Percentiles rank a stretch among this genome's conserved stretches.
These are phyloP conservation scores for Fragum sueziense DNA, from an alignment of 2,888 invertebrate species.

Conservation along the genomic window DNA sequence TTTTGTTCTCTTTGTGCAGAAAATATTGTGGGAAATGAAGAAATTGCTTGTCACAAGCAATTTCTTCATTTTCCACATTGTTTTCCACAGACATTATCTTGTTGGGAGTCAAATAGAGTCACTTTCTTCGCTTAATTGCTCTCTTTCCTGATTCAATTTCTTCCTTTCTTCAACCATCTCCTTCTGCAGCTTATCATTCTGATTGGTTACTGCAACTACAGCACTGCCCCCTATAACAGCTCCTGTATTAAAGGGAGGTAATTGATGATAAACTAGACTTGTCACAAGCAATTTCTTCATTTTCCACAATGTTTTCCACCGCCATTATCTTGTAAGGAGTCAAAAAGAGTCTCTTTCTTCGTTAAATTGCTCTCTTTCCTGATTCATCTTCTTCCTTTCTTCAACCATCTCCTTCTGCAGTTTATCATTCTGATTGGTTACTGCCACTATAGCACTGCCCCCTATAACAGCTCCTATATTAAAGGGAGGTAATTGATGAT, in stretches of 20 bases:
- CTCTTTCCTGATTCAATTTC: constrained; percentile 63
- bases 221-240: constrained; percentile 41
- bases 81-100: no score
- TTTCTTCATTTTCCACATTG: no score
- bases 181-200: constrained; percentile 65
- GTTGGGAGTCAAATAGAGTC: no score
- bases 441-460: constrained; percentile 45
- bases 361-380: constrained; percentile 65
- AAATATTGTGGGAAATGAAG: no score
- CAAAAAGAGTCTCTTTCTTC: constrained; percentile 65
- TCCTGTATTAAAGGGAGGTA: constrained; percentile 3
- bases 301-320: no score
- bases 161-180: constrained; percentile 66
- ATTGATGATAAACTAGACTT: no score
- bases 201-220: constrained; percentile 50
- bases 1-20: no score
- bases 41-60: constrained; percentile 1
- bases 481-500: not conserved
- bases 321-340: no score
- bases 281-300: no score
- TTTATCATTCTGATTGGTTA: constrained; percentile 59
- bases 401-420: constrained; percentile 63
- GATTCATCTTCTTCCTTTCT: constrained; percentile 60
- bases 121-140: constrained; percentile 64
- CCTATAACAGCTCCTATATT: constrained; percentile 26